These are phyloP conservation scores for Jacana jacana DNA, from an alignment of 2,113 vertebrate species.

Conservation along the genomic window DNA sequence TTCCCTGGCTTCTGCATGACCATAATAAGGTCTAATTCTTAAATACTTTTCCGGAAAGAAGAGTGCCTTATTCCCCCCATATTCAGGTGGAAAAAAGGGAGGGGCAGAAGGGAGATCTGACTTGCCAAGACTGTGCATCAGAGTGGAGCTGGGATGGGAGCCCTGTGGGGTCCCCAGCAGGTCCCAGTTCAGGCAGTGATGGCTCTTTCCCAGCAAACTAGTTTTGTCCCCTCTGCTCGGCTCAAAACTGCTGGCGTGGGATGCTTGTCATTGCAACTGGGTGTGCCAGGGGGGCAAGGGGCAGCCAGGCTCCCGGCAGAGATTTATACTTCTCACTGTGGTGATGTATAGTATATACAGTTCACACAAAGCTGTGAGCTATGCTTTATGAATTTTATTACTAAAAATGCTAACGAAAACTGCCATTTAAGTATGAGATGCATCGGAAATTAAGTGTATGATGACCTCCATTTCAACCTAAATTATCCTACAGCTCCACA, in stretches of 20 bases:
- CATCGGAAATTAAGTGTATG: not conserved
- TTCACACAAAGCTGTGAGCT: not conserved
- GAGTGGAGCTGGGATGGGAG: rapidly evolving
- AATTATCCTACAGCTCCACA: not conserved
- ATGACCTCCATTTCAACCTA: not conserved
- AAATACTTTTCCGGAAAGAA: not conserved
- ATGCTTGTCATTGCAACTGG: not conserved
- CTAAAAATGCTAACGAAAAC: not conserved
- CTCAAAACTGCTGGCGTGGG: not conserved
- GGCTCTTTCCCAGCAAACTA: not conserved
- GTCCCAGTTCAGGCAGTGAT: not conserved
- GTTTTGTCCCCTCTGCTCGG: not conserved
- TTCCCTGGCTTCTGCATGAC: not conserved
- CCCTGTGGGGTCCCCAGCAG: not conserved
- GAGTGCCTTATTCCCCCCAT: not conserved
- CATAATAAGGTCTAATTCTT: not conserved
- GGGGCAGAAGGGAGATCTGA: not conserved
- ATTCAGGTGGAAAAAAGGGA: not conserved
- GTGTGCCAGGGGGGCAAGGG: rapidly evolving
- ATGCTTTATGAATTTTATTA: not conserved
- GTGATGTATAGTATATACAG: not conserved
- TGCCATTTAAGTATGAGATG: not conserved
- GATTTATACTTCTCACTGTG: not conserved
- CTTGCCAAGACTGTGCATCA: not conserved
- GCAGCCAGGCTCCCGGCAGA: rapidly evolving